Evolutionary conservation across 2,888 invertebrate genomes (phyloP).

Genomic region (Sesamia inferens): DNA sequence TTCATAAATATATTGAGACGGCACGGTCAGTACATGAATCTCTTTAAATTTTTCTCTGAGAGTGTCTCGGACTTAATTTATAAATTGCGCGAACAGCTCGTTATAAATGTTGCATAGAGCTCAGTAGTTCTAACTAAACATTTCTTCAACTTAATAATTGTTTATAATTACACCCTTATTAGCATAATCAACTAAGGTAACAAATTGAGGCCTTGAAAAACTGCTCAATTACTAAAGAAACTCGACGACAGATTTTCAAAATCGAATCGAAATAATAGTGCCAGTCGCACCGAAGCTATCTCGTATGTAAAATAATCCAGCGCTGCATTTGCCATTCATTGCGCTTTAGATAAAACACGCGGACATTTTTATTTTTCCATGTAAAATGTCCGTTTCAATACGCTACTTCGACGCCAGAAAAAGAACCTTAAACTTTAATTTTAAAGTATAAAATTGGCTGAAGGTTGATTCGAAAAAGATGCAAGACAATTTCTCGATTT

Average conservation of each 20-base stretch:
- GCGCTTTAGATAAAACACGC: slow-evolving; percentile 73
- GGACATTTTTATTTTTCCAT: slow-evolving; percentile 75
- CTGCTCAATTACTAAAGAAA: slow-evolving; percentile 42
- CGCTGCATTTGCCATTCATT: slow-evolving; percentile 76
- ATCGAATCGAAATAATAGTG: slow-evolving; percentile 60
- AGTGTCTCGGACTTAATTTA: too few relatives aligned
- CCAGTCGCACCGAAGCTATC: slow-evolving; percentile 57
- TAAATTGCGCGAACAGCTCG: too few relatives aligned
- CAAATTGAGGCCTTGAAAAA: slow-evolving; percentile 15
- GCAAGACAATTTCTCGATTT: slow-evolving; percentile 69
- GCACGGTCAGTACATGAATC: too few relatives aligned
- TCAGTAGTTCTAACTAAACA: too few relatives aligned
- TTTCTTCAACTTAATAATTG: background rate
- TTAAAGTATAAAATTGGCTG: slow-evolving; percentile 54
- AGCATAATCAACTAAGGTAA: background rate
- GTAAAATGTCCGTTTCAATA: slow-evolving; percentile 70
- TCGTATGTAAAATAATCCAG: slow-evolving; percentile 72
- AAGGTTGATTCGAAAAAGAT: slow-evolving; percentile 48
- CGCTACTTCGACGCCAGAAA: slow-evolving; percentile 43
- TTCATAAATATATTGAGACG: too few relatives aligned
- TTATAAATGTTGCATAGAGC: background rate
- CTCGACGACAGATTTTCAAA: slow-evolving; percentile 43
- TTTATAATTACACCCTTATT: too few relatives aligned
- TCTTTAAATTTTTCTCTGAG: too few relatives aligned
- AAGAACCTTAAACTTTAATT: slow-evolving; percentile 38